Percentiles rank a stretch among this genome's conserved stretches.
Evolutionary conservation across 2,797 vertebrate genomes (phyloP).

Genomic region (Apogon talboti): DNA sequence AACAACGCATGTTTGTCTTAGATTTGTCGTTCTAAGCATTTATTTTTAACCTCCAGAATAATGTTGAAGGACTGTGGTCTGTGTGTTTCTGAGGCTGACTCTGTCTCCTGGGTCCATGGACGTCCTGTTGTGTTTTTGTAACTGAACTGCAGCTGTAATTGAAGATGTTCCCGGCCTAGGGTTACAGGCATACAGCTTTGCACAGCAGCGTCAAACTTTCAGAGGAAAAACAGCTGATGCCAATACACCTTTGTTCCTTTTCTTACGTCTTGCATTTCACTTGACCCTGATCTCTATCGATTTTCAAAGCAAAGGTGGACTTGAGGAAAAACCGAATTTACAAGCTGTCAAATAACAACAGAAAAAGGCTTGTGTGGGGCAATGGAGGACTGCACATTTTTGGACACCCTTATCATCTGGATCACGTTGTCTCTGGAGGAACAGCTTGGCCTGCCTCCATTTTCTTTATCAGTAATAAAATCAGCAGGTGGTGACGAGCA

Average conservation of each 20-base stretch:
- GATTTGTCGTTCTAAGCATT: neutral
- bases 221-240: conserved; percentile 53
- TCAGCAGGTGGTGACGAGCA: conserved; percentile 47
- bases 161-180: conserved; percentile 36
- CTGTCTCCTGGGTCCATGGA: conserved; percentile 3
- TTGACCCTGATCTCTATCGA: conserved; percentile 3
- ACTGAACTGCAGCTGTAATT: conserved; percentile 58
- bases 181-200: conserved; percentile 35
- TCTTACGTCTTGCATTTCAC: conserved; percentile 30
- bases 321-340: neutral
- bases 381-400: conserved; percentile 17
- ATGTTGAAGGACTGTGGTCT: neutral
- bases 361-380: conserved; percentile 1
- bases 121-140: conserved; percentile 41
- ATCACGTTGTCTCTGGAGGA: conserved; percentile 21
- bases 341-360: conserved; percentile 12
- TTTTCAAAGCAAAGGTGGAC: neutral
- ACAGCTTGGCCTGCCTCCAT: conserved; percentile 30
- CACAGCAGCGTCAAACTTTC: conserved; percentile 36
- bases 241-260: conserved; percentile 15
- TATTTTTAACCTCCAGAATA: neutral
- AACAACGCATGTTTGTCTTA: neutral
- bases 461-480: conserved; percentile 39
- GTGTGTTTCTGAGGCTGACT: conserved; percentile 6
- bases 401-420: conserved; percentile 16